Evolutionary conservation across 2,888 invertebrate genomes (phyloP).

Genomic region (Dysmachus trigonus): DNA sequence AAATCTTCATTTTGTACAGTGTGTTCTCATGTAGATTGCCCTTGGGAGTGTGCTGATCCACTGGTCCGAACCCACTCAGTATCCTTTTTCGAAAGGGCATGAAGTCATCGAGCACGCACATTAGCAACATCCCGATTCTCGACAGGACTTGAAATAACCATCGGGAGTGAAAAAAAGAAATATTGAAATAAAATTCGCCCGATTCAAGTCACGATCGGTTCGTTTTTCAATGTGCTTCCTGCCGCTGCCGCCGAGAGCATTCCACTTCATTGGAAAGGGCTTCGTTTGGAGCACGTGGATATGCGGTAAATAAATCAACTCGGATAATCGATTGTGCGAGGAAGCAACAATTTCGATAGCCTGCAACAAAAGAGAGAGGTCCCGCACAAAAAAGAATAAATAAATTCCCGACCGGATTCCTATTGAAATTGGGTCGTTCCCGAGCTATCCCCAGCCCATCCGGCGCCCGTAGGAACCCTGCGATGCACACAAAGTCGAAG

Average conservation of each 20-base stretch:
- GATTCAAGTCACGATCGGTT: slow-evolving; percentile 12
- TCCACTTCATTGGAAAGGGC: slow-evolving; percentile 28
- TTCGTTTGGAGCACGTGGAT: slow-evolving; percentile 6
- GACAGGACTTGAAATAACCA: background rate
- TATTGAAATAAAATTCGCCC: background rate
- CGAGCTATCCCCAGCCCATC: background rate
- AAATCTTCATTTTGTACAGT: background rate
- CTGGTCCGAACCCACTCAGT: background rate
- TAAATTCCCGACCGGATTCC: background rate
- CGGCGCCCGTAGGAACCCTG: too few species aligned
- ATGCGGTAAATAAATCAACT: slow-evolving; percentile 30
- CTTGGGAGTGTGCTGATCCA: background rate
- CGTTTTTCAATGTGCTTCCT: slow-evolving; percentile 20
- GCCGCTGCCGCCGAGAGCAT: background rate
- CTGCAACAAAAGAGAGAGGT: background rate
- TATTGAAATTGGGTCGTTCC: background rate
- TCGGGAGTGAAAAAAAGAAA: background rate
- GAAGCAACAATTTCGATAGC: background rate
- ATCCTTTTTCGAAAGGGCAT: background rate
- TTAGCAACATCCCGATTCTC: background rate
- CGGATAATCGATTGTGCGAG: slow-evolving; percentile 7
- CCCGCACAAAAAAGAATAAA: background rate
- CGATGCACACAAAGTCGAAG: background rate
- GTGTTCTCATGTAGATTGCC: background rate
- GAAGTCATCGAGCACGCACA: background rate